Conservation (phyloP, 2,888 invertebrate species). For the Trachelus stipa region DNA sequence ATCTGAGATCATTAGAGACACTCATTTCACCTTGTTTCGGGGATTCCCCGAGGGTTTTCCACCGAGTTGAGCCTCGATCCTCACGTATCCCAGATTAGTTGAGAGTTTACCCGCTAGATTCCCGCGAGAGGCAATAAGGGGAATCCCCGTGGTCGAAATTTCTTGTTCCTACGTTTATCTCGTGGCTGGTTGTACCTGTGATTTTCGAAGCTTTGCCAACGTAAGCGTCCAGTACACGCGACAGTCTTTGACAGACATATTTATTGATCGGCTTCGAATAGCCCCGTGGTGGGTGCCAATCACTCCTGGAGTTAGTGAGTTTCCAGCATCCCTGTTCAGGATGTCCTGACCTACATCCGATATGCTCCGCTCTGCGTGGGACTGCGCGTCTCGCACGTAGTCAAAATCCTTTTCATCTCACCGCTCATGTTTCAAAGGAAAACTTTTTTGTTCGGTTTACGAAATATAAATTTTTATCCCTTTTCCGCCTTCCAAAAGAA, state of each 20-base stretch:
- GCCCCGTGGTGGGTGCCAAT: constrained; percentile 28
- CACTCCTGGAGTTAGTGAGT: constrained; percentile 11
- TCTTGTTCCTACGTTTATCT: not conserved
- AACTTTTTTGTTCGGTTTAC: no score
- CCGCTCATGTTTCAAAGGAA: no score
- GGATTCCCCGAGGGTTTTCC: not conserved
- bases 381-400: not conserved
- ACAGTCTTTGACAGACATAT: constrained; percentile 12
- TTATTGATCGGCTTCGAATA: constrained; percentile 17
- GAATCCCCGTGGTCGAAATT: not conserved
- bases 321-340: constrained; percentile 14
- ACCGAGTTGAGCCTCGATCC: not conserved
- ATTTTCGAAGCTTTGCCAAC: not conserved
- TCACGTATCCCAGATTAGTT: not conserved
- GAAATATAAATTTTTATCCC: no score
- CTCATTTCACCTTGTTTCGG: not conserved
- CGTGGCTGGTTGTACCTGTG: not conserved
- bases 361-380: not conserved
- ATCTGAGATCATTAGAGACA: not conserved
- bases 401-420: no score
- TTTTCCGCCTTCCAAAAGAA: no score
- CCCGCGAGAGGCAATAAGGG: not conserved
- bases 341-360: constrained; percentile 17
- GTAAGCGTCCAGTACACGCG: constrained; percentile 12
- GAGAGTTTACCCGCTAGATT: not conserved